These are phyloP conservation scores for Conger conger DNA, from an alignment of 2,113 vertebrate species.

Conservation along the genomic window DNA sequence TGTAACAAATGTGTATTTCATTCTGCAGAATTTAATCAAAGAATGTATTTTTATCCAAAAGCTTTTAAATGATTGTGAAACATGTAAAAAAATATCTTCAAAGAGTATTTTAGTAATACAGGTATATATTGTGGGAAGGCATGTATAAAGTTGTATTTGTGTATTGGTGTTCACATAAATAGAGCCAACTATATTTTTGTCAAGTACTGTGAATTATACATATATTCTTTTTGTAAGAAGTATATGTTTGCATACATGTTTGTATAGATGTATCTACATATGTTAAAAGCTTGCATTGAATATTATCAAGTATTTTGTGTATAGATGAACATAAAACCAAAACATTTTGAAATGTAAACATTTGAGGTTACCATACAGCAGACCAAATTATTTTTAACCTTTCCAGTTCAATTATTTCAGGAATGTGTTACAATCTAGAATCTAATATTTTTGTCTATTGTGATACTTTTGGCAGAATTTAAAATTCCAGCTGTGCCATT, in stretches of 20 bases:
- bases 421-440: background rate
- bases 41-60: constrained; percentile 76
- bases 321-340: background rate
- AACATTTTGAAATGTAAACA: background rate
- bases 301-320: background rate
- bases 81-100: constrained; percentile 81
- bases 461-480: background rate
- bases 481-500: background rate
- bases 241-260: constrained; percentile 12
- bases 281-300: background rate
- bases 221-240: background rate
- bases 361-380: background rate
- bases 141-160: constrained; percentile 79
- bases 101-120: constrained; percentile 81
- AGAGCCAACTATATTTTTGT: constrained; percentile 48
- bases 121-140: constrained; percentile 82
- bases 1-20: constrained; percentile 39
- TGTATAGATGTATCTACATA: background rate
- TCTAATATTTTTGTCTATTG: too few species aligned
- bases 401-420: background rate
- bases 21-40: constrained; percentile 54
- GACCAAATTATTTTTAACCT: background rate
- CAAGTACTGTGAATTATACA: constrained; percentile 80
- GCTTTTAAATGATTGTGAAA: constrained; percentile 68
- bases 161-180: constrained; percentile 58